These are phyloP conservation scores for Hucho hucho DNA, from an alignment of 2,113 vertebrate genomes.

Conservation along the genomic window DNA sequence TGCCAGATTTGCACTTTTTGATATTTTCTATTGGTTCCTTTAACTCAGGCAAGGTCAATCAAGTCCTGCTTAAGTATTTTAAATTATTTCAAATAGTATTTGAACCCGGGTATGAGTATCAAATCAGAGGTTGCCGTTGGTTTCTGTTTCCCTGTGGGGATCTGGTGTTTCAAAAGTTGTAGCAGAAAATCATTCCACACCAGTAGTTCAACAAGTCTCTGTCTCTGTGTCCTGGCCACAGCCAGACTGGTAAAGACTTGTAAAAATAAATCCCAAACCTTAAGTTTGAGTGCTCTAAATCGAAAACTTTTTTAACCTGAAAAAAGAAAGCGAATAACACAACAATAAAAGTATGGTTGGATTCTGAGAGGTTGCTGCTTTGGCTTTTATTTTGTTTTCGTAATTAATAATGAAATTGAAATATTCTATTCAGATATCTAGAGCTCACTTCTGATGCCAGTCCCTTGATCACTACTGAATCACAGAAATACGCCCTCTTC, in stretches of 20 bases:
- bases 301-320: background rate
- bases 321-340: background rate
- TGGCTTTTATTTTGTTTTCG: no score
- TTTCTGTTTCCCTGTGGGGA: constrained; percentile 51
- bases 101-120: background rate
- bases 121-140: constrained; percentile 27
- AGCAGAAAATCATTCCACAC: constrained; percentile 51
- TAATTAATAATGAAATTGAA: no score
- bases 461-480: no score
- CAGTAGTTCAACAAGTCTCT: constrained; percentile 31
- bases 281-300: background rate
- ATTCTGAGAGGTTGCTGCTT: background rate
- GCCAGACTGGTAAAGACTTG: constrained; percentile 14
- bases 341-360: background rate
- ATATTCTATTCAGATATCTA: no score
- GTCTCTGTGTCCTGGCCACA: constrained; percentile 8
- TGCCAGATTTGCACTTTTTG: no score
- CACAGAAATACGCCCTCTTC: background rate
- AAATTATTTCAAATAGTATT: no score
- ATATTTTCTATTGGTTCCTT: no score
- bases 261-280: constrained; percentile 22
- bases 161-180: constrained; percentile 44
- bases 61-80: constrained; percentile 4
- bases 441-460: no score
- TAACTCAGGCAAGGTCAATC: no score